These are phyloP conservation scores for Zelostemma sp. DNA, from an alignment of 1,140 invertebrate genomes.

Conservation along the genomic window DNA sequence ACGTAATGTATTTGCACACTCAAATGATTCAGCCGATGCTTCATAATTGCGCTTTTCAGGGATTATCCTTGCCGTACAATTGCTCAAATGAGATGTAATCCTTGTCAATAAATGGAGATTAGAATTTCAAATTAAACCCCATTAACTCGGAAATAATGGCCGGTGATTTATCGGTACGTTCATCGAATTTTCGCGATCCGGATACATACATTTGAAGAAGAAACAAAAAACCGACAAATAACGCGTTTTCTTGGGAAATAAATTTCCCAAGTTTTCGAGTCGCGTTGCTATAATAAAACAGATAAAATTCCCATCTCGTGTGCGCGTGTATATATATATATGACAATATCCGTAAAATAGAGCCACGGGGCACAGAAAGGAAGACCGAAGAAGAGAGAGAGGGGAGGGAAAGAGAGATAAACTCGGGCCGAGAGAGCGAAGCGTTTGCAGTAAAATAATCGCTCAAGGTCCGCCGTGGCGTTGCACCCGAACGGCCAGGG, in stretches of 20 bases:
- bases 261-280: no score
- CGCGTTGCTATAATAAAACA: no score
- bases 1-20: conserved; percentile 49
- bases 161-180: no score
- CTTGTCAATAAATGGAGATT: background rate
- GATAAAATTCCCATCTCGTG: no score
- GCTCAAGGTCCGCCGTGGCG: conserved; percentile 67
- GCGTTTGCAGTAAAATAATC: conserved; percentile 67
- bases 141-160: no score
- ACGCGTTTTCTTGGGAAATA: no score
- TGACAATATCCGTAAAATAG: conserved; percentile 44
- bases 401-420: conserved; percentile 22
- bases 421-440: conserved; percentile 40
- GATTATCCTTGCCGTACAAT: conserved; percentile 28
- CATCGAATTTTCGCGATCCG: no score
- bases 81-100: conserved; percentile 26
- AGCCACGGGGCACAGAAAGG: conserved; percentile 20
- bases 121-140: conserved; percentile 7
- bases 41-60: conserved; percentile 39
- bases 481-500: conserved; percentile 62
- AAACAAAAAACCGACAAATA: no score
- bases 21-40: conserved; percentile 45
- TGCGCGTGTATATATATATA: no score
- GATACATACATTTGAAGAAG: no score
- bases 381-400: conserved; percentile 3